Percentiles rank a stretch among this genome's conserved stretches.
Evolutionary conservation across 2,113 vertebrate genomes (phyloP).

Genomic region (Hypocryptadius cinnamomeus): DNA sequence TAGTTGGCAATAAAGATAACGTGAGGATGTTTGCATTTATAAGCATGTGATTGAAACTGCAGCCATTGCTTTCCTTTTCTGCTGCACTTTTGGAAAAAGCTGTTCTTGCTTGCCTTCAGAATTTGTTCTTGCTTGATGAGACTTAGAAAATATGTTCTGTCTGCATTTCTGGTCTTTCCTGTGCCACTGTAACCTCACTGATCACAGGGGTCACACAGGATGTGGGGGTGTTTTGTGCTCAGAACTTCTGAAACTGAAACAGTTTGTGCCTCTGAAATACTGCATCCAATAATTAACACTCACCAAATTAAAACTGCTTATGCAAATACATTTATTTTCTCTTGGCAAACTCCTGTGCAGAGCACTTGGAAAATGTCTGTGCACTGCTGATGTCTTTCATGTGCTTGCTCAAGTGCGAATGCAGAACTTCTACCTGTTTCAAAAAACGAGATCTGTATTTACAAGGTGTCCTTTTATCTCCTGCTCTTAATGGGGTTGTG

Average conservation of each 20-base stretch:
- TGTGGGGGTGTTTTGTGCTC: not conserved
- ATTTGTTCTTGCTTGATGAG: not conserved
- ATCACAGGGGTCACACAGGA: not conserved
- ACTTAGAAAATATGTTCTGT: not conserved
- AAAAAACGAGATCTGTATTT: not conserved
- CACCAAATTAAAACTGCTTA: not conserved
- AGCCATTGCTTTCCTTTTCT: not conserved
- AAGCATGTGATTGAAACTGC: not conserved
- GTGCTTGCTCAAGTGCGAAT: not conserved
- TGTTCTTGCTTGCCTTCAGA: not conserved
- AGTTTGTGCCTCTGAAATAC: not conserved
- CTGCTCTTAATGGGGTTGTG: not conserved
- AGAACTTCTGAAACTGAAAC: not conserved
- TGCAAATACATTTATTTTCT: not conserved
- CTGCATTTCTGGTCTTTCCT: not conserved
- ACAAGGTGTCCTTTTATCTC: fast-evolving
- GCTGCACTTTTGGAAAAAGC: not conserved
- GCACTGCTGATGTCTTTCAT: not conserved
- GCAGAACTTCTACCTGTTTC: not conserved
- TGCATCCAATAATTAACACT: not conserved
- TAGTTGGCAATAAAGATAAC: not conserved
- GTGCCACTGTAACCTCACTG: not conserved
- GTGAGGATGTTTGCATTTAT: not conserved
- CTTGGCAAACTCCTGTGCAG: not conserved
- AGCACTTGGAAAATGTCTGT: not conserved